These are phyloP conservation scores for Matsumyia berberina DNA, from an alignment of 2,888 invertebrate genomes.

Conservation along the genomic window DNA sequence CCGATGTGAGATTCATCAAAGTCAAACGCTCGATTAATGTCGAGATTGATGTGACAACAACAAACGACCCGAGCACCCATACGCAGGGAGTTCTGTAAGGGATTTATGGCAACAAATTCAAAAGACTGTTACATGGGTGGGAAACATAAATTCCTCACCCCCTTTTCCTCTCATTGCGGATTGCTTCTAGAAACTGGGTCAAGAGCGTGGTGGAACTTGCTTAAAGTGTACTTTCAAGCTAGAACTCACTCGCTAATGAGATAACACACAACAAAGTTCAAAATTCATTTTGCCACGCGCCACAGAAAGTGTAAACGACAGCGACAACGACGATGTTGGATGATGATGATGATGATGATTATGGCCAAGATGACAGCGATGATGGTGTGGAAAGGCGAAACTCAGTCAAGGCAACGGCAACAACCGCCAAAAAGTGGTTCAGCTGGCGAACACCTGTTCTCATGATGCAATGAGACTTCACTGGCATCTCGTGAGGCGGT, in stretches of 20 bases:
- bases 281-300: slow-evolving; percentile 50
- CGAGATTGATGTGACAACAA: slow-evolving; percentile 67
- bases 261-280: slow-evolving; percentile 52
- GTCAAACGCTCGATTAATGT: slow-evolving; percentile 69
- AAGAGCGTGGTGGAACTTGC: slow-evolving; percentile 49
- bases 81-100: slow-evolving; percentile 9
- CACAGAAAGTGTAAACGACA: slow-evolving; percentile 19
- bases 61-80: slow-evolving; percentile 30
- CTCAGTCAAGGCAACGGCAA: slow-evolving; percentile 51
- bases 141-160: slow-evolving; percentile 28
- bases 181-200: slow-evolving; percentile 54
- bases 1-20: slow-evolving; percentile 57
- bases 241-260: slow-evolving; percentile 56
- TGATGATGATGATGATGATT: slow-evolving; percentile 21
- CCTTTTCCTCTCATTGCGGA: not conserved
- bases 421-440: slow-evolving; percentile 32
- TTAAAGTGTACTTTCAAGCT: slow-evolving; percentile 34
- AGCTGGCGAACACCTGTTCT: slow-evolving; percentile 29
- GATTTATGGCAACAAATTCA: slow-evolving; percentile 55
- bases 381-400: slow-evolving; percentile 24
- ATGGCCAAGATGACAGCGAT: slow-evolving; percentile 1
- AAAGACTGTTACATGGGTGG: slow-evolving; percentile 17
- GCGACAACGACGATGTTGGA: slow-evolving; percentile 1
- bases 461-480: slow-evolving; percentile 2
- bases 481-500: slow-evolving; percentile 4